Evolutionary conservation across 2,888 invertebrate species (phyloP).

Genomic region (Amiota mariae): DNA sequence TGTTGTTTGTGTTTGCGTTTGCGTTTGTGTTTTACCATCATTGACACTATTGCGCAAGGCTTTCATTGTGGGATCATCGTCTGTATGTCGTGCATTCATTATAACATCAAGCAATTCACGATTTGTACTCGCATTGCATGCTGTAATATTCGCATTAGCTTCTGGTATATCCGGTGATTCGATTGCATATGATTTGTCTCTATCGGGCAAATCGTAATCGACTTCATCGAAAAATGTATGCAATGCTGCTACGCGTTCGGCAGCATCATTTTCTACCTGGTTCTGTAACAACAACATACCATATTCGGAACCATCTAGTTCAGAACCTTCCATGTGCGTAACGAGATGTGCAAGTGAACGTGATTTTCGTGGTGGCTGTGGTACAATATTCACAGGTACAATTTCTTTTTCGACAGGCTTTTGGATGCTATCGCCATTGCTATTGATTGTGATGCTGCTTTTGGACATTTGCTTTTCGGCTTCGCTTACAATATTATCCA

Average conservation of each 20-base stretch:
- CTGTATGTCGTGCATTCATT: constrained; percentile 75
- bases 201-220: constrained; percentile 62
- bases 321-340: constrained; percentile 75
- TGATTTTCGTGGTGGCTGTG: constrained; percentile 86
- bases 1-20: constrained; percentile 9
- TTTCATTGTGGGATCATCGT: constrained; percentile 72
- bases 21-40: not conserved
- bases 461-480: constrained; percentile 80
- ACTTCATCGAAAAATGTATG: constrained; percentile 70
- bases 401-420: constrained; percentile 78
- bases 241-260: constrained; percentile 62
- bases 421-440: constrained; percentile 31
- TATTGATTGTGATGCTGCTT: constrained; percentile 64
- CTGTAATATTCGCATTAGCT: constrained; percentile 55
- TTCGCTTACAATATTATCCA: constrained; percentile 88
- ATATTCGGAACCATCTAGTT: constrained; percentile 72
- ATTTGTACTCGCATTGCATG: constrained; percentile 73
- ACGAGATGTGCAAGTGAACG: constrained; percentile 82
- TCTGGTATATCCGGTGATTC: constrained; percentile 64
- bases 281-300: constrained; percentile 75
- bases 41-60: constrained; percentile 64
- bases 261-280: constrained; percentile 56
- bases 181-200: constrained; percentile 55
- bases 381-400: constrained; percentile 84
- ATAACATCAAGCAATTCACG: constrained; percentile 77